Evolutionary conservation across 2,888 invertebrate genomes (phyloP), one percentile per base, ranked within the genome.

Genomic region (Automeris io): DNA sequence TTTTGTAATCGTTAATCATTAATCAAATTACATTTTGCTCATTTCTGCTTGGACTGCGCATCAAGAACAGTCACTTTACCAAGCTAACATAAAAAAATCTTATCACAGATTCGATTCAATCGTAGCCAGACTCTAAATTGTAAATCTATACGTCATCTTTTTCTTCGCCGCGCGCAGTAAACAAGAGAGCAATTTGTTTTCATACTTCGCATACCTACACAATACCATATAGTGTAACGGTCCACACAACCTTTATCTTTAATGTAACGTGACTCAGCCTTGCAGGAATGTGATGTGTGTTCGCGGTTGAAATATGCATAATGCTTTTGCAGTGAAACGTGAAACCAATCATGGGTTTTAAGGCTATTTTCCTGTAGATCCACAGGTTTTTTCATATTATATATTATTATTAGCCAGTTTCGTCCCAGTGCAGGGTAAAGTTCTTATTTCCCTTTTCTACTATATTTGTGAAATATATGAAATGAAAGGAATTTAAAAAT

Each of bases 181-280:
- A 33, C 8, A 33, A 2, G 18, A 33, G 18, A 19, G 11, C 18
- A 33, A 3, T 16, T 12, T 11, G 18, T n/a, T 3, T 21, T 1
- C 18, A 19, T 11, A 11, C 12, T 33, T 33, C 21, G n/a, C n/a
- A n/a, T n/a, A n/a, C n/a, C n/a, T n/a, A n/a, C n/a, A n/a, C 11
- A n/a, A 33, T 13, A 16, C 16, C 11, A 11, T 29, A 29, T n/a
- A 16, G n/a, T 7, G 16, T 60, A 64, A 62, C 58, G 57, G 64
- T 58, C 56, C 55, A 47, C 51, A 56, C 49, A 56, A 54, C 54
- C 54, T 61, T 58, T 51, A 43, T 34, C 41, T 39, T 40, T 16
- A 29, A 45, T 37, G 43, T 47, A 47, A 49, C 49, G 51, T 57
- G 57, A 52, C 41, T 56, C 49, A 50, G 41, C 22, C 38, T 41